Conservation (phyloP, 2,888 invertebrate genomes). For the Clunio marinus region DNA sequence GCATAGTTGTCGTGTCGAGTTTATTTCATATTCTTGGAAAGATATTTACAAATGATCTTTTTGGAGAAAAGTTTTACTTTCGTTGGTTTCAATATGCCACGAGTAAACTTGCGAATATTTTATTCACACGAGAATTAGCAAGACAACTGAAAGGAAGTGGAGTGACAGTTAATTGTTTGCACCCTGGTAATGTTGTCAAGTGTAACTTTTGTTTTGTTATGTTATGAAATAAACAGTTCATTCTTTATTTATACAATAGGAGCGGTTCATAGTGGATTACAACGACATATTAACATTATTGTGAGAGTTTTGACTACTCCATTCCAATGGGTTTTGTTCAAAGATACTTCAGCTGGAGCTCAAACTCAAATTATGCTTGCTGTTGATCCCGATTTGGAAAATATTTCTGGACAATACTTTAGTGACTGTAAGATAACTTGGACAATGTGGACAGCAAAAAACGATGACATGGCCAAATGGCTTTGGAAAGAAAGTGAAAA, state of each 20-base stretch:
- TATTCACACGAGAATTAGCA: conserved; percentile 67
- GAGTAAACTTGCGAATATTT: conserved; percentile 74
- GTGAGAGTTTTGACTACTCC: conserved; percentile 26
- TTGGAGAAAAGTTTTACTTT: conserved; percentile 64
- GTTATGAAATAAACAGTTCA: too few relatives aligned
- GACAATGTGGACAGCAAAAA: conserved; percentile 54
- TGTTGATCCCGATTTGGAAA: conserved; percentile 47
- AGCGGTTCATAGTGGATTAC: conserved; percentile 68
- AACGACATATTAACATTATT: conserved; percentile 57
- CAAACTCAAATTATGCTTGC: conserved; percentile 50
- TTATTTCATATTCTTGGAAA: conserved; percentile 63
- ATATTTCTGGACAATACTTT: conserved; percentile 49
- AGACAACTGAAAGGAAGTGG: conserved; percentile 58
- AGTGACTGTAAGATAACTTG: conserved; percentile 57
- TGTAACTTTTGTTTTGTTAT: too few relatives aligned
- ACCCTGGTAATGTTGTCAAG: conserved; percentile 56
- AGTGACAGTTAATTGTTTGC: conserved; percentile 65
- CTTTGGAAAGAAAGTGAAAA: conserved; percentile 35
- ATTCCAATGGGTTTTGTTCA: conserved; percentile 43
- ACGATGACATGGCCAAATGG: conserved; percentile 49
- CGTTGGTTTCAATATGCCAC: conserved; percentile 64
- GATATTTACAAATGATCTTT: conserved; percentile 66
- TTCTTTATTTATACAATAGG: too few relatives aligned
- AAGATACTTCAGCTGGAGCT: conserved; percentile 47
- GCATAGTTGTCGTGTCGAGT: conserved; percentile 72